phyloP scores from a whole-genome alignment of 2,797 vertebrate species.

The Neosilurus hyrtlii region DNA sequence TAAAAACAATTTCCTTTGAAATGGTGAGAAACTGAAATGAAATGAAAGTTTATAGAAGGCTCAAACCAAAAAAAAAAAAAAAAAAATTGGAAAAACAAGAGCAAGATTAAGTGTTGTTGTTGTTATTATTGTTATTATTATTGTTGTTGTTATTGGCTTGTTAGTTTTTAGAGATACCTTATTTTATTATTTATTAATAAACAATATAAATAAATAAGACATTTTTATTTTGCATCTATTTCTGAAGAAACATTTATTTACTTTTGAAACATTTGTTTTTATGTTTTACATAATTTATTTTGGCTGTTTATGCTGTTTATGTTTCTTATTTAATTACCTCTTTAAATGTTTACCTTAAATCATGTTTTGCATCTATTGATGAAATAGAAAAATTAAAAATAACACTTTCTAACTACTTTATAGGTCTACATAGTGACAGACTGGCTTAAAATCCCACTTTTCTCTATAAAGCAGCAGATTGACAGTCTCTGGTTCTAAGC shows the following conservation, averaged over 20 bases:
- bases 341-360: neutral
- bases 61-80: neutral
- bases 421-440: neutral
- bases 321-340: neutral
- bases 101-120: neutral
- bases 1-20: neutral
- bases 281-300: neutral
- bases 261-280: neutral
- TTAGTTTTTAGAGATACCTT: too few relatives aligned
- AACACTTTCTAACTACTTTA: neutral
- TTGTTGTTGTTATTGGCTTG: neutral
- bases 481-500: neutral
- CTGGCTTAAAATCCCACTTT: too few relatives aligned
- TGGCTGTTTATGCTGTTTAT: neutral
- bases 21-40: neutral
- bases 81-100: neutral
- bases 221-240: too few relatives aligned
- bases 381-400: neutral
- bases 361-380: neutral
- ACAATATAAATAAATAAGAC: too few relatives aligned
- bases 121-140: neutral
- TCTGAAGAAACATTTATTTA: too few relatives aligned
- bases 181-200: too few relatives aligned
- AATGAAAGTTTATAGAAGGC: neutral
- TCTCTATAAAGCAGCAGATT: conserved; percentile 2